phyloP scores from a whole-genome alignment of 2,888 invertebrate species.

The Sturmia bella region DNA sequence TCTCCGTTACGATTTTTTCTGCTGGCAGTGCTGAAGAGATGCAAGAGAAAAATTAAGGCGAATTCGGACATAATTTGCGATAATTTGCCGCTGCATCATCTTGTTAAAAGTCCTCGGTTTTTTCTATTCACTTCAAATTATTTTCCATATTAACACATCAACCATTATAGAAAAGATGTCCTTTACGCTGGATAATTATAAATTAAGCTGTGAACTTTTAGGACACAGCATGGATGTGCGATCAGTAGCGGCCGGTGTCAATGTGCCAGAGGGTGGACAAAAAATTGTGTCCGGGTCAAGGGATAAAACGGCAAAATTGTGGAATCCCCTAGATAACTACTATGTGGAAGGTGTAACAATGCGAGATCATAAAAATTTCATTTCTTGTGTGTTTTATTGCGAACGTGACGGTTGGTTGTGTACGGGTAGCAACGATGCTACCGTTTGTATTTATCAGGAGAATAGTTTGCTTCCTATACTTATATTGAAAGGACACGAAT shows the following conservation, averaged over 20 bases:
- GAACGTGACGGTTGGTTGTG: constrained; percentile 89
- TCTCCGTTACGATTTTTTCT: no score
- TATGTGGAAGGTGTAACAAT: constrained; percentile 87
- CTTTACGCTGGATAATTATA: constrained; percentile 84
- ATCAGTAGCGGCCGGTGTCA: constrained; percentile 84
- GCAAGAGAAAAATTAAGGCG: no score
- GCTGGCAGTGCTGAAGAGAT: no score
- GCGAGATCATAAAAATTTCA: constrained; percentile 92
- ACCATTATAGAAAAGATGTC: constrained; percentile 70
- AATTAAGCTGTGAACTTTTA: constrained; percentile 88
- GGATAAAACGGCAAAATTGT: constrained; percentile 93
- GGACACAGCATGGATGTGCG: constrained; percentile 95
- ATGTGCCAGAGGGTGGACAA: constrained; percentile 83
- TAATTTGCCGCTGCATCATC: constrained; percentile 46
- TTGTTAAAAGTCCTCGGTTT: neutral
- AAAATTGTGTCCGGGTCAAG: constrained; percentile 93
- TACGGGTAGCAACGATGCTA: constrained; percentile 94
- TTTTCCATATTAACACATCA: neutral
- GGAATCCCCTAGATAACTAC: constrained; percentile 88
- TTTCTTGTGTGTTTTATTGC: constrained; percentile 90
- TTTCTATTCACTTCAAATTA: neutral
- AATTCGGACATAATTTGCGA: no score
- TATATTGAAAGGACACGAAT: constrained; percentile 87
- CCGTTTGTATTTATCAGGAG: constrained; percentile 89
- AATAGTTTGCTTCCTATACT: constrained; percentile 87